Percentiles rank a stretch among this genome's conserved stretches.
These are phyloP conservation scores for Numida meleagris DNA, from an alignment of 2,113 vertebrate species.

Conservation along the genomic window DNA sequence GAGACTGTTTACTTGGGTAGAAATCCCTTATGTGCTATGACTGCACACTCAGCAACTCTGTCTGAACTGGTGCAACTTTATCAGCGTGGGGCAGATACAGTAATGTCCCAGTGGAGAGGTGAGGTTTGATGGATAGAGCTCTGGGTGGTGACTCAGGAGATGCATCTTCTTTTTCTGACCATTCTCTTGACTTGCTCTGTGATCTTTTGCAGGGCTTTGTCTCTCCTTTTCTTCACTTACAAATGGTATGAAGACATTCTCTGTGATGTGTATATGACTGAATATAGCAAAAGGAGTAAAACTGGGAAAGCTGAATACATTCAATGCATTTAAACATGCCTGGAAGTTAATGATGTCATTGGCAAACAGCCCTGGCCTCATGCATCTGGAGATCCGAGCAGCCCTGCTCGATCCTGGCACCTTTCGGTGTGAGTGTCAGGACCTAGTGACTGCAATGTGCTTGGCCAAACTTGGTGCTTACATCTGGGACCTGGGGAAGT, in stretches of 20 bases:
- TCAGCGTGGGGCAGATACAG: background rate
- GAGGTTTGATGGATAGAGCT: background rate
- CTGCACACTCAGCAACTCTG: background rate
- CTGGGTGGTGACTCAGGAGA: background rate
- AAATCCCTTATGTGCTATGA: background rate
- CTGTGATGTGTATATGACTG: background rate
- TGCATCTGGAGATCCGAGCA: background rate
- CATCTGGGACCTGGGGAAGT: rapidly evolving
- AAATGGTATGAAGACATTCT: background rate
- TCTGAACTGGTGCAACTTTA: background rate
- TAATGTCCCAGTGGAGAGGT: background rate
- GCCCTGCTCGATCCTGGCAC: rapidly evolving
- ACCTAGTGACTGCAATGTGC: rapidly evolving
- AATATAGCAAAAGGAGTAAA: background rate
- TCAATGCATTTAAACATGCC: background rate
- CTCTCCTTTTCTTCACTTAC: background rate
- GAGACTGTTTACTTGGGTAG: background rate
- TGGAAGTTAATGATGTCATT: slow-evolving; percentile 28
- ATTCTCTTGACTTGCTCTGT: background rate
- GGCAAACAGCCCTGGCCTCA: background rate
- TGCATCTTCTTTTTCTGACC: background rate
- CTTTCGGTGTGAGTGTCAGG: background rate
- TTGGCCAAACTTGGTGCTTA: background rate
- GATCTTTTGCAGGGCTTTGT: background rate
- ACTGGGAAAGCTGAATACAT: background rate